These are phyloP conservation scores for Heterodera filipjevi DNA, from an alignment of 2,888 invertebrate species.

Conservation along the genomic window DNA sequence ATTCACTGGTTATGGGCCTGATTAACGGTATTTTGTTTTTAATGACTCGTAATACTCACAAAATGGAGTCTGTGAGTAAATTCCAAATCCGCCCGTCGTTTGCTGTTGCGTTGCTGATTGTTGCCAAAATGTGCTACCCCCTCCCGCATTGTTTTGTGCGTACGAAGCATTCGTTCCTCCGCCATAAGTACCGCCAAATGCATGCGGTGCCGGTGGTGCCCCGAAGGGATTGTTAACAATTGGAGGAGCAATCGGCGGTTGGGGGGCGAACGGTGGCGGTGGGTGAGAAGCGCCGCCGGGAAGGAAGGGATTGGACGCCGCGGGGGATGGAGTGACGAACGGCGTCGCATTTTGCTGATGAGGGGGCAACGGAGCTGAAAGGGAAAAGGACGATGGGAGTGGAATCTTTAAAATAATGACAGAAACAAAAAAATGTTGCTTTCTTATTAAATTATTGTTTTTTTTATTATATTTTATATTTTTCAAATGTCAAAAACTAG, in stretches of 20 bases:
- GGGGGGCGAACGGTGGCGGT: neutral
- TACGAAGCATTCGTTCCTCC: neutral
- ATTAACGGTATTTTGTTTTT: too few relatives aligned
- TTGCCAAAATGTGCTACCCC: constrained; percentile 3
- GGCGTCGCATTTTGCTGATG: neutral
- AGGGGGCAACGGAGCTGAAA: neutral
- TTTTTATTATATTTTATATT: too few relatives aligned
- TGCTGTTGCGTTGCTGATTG: neutral
- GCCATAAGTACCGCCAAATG: neutral
- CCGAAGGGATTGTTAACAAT: constrained; percentile 23
- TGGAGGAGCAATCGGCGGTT: constrained; percentile 21
- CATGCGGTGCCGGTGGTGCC: neutral
- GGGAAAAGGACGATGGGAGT: neutral
- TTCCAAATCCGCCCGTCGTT: constrained; percentile 37
- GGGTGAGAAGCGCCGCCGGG: neutral
- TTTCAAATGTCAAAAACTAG: too few relatives aligned
- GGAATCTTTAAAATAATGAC: too few relatives aligned
- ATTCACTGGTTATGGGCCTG: too few relatives aligned
- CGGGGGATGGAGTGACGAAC: neutral
- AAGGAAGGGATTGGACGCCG: constrained; percentile 20
- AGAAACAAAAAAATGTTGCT: neutral
- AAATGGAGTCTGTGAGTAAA: constrained; percentile 56
- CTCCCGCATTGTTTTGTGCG: neutral
- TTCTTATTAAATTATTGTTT: too few relatives aligned
- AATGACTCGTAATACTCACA: constrained; percentile 41